Evolutionary conservation across 1,140 invertebrate genomes (phyloP), one percentile per base, ranked within the genome.

Genomic region (Drosophila gunungcola): DNA sequence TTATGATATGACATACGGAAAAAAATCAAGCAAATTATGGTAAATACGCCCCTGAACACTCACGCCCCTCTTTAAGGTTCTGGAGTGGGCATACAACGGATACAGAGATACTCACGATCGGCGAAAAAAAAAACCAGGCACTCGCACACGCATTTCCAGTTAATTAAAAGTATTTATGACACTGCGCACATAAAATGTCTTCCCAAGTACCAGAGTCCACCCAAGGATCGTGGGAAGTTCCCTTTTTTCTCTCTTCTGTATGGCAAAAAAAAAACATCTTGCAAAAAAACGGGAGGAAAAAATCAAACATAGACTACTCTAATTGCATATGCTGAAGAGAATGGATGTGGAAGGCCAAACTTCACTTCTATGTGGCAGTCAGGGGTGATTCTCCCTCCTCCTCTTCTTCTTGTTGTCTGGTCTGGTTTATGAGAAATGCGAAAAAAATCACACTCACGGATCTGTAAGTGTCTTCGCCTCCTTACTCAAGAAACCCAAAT

Each of bases 81-180:
- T 10, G 46, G 38, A 64, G 52, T 29, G 38, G 42, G 63, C 27
- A 69, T 42, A n/a, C 13, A 69, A 45, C 43, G 42, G 65, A 70
- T 56, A 70, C 63, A 49, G 36, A 54, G 34, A 55, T 25, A 54
- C 21, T 21, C 34, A 11, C 38, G 6, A n/a, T n/a, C 46, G 4
- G 3, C 21, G 25, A 27, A 29, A 56, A 46, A 29, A 57, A 36
- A 38, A 36, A n/a, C 12, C 51, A 70, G 51, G 36, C 65, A 57
- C 43, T 48, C 41, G 25, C 69, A 27, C 41, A 53, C 64, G 68
- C 81, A 80, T 67, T 85, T 84, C 67, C 81, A 84, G 81, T 85
- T 84, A 84, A 84, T 84, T 84, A 84, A 84, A 84, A 84, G 81
- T 84, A 84, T 84, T 84, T 84, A 85, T 84, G 81, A 85, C 80